Conservation (phyloP, 2,797 vertebrate genomes). For the Macrochelys suwanniensis region DNA sequence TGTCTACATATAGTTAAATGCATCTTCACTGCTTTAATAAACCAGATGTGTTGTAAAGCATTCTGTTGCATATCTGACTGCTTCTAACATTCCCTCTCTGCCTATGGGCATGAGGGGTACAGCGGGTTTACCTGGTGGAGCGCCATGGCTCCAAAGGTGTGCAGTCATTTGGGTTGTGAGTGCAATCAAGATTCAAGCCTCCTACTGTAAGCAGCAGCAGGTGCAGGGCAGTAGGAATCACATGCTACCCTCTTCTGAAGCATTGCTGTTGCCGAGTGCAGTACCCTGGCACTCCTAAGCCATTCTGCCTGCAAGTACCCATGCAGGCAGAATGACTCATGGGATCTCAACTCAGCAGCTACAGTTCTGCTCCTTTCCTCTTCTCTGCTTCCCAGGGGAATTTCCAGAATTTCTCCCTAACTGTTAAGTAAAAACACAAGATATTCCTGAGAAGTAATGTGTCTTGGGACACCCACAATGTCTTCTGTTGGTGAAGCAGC, state of each 20-base stretch:
- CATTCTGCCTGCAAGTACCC: not conserved
- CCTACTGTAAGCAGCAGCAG: not conserved
- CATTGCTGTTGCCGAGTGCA: not conserved
- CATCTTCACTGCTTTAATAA: not conserved
- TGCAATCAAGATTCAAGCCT: not conserved
- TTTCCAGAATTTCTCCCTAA: constrained; percentile 31
- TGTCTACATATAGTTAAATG: not conserved
- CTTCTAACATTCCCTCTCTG: not conserved
- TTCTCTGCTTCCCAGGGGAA: constrained; percentile 22
- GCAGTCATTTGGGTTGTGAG: not conserved
- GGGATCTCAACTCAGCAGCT: not conserved
- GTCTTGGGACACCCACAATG: not conserved
- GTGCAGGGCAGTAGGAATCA: not conserved
- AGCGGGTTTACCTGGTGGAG: no score
- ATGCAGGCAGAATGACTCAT: not conserved
- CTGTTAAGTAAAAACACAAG: not conserved
- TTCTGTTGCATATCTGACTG: not conserved
- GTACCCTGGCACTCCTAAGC: not conserved
- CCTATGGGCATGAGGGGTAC: not conserved
- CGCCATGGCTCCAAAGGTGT: not conserved
- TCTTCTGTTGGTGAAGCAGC: not conserved
- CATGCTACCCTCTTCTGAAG: not conserved
- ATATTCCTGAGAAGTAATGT: not conserved
- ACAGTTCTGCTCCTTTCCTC: constrained; percentile 4
- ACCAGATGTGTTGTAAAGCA: not conserved